Percentiles rank a stretch among this genome's conserved stretches.
Conservation (phyloP, 2,113 vertebrate species). For the Onychorhynchus coronatus region DNA sequence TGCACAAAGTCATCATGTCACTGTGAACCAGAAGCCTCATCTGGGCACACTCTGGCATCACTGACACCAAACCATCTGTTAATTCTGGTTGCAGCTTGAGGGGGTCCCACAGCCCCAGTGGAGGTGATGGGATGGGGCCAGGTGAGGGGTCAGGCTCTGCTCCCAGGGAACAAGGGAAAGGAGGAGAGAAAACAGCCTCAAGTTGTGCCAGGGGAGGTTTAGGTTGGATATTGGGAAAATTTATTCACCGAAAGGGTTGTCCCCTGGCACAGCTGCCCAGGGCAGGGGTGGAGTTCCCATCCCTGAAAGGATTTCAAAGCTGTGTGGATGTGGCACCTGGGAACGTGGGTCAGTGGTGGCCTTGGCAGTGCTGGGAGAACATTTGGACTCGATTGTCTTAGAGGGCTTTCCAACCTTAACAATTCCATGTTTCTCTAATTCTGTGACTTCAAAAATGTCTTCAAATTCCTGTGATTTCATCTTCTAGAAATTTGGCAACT, state of each 20-base stretch:
- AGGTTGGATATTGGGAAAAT: background rate
- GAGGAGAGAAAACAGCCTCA: background rate
- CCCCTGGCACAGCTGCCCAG: background rate
- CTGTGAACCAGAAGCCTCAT: background rate
- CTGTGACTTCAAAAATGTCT: background rate
- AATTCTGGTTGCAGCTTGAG: background rate
- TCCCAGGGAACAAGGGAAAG: background rate
- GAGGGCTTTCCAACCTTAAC: background rate
- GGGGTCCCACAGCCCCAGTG: background rate
- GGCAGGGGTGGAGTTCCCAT: background rate
- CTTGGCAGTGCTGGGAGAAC: background rate
- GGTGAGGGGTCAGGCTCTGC: background rate
- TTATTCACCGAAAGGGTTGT: background rate
- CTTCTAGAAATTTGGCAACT: background rate
- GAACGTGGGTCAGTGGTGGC: background rate
- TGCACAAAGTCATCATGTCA: rapidly evolving
- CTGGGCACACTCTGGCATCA: background rate
- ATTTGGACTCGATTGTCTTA: background rate
- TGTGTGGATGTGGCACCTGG: background rate
- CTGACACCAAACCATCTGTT: background rate
- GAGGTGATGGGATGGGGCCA: background rate
- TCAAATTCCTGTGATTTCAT: background rate
- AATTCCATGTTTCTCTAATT: background rate
- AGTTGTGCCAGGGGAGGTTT: background rate
- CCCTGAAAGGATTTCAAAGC: background rate